A percentile compares a stretch with the other conserved stretches of the same genome.
Evolutionary conservation across 1,140 invertebrate genomes (phyloP).

Genomic region (Drosophila navojoa): DNA sequence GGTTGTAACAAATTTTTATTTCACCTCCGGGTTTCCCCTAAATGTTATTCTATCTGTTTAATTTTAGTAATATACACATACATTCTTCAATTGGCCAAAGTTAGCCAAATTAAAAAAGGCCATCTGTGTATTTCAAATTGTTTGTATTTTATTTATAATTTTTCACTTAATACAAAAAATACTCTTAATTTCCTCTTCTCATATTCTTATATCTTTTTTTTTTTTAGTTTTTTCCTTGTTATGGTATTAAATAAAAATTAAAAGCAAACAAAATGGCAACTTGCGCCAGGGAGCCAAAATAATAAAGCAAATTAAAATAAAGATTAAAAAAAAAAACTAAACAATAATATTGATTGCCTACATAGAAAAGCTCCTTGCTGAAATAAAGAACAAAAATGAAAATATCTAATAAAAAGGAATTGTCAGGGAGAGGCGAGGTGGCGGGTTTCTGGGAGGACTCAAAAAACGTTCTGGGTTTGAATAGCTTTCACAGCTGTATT

Average conservation of each 20-base stretch:
- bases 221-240: constrained; percentile 51
- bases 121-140: constrained; percentile 28
- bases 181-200: constrained; percentile 71
- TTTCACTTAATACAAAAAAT: constrained; percentile 80
- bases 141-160: constrained; percentile 75
- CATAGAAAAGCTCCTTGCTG: constrained; percentile 50
- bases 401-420: neutral
- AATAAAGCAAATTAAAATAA: constrained; percentile 32
- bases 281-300: constrained; percentile 61
- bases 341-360: constrained; percentile 23
- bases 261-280: constrained; percentile 79
- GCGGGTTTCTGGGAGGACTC: neutral
- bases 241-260: constrained; percentile 73
- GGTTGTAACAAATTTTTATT: no score
- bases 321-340: constrained; percentile 20
- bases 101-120: neutral
- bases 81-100: no score
- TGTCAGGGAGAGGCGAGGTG: constrained; percentile 1
- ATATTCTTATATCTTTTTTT: constrained; percentile 43
- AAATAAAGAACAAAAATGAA: constrained; percentile 11
- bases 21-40: no score
- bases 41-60: no score
- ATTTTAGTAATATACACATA: no score
- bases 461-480: constrained; percentile 10
- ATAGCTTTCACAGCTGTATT: constrained; percentile 35